Evolutionary conservation across 2,888 invertebrate species (phyloP).

Genomic region (Dorcus hopei): DNA sequence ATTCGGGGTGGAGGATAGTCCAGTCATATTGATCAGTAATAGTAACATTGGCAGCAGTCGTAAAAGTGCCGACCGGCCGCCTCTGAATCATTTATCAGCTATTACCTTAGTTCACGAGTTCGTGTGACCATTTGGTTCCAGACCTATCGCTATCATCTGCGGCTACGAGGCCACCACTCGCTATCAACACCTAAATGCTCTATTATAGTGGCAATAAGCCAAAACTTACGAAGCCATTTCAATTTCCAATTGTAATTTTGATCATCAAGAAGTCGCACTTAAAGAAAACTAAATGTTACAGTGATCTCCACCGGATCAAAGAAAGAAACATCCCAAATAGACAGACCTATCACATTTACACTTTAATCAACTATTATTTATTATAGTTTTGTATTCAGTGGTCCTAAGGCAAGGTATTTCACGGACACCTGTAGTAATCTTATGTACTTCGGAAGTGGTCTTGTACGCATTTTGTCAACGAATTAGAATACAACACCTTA

Average conservation of each 20-base stretch:
- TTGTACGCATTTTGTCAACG: no score
- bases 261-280: conserved; percentile 14
- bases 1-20: conserved; percentile 32
- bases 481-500: no score
- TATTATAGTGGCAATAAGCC: conserved; percentile 45
- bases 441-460: no score
- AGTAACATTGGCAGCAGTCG: conserved; percentile 43
- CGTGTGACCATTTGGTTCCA: conserved; percentile 25
- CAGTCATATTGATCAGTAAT: conserved; percentile 45
- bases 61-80: conserved; percentile 39
- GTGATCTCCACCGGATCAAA: no score
- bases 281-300: conserved; percentile 1
- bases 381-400: no score
- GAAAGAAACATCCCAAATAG: no score
- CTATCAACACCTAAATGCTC: conserved; percentile 48
- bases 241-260: conserved; percentile 48
- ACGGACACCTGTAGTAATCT: no score
- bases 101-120: conserved; percentile 34
- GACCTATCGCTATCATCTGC: conserved; percentile 24
- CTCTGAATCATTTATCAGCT: conserved; percentile 47
- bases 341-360: no score
- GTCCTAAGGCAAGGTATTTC: no score
- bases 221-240: conserved; percentile 47
- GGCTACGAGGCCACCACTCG: conserved; percentile 30
- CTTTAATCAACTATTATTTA: no score